Base-by-base conservation (phyloP, 2,797 vertebrate species). In the Scleropages formosus region DNA sequence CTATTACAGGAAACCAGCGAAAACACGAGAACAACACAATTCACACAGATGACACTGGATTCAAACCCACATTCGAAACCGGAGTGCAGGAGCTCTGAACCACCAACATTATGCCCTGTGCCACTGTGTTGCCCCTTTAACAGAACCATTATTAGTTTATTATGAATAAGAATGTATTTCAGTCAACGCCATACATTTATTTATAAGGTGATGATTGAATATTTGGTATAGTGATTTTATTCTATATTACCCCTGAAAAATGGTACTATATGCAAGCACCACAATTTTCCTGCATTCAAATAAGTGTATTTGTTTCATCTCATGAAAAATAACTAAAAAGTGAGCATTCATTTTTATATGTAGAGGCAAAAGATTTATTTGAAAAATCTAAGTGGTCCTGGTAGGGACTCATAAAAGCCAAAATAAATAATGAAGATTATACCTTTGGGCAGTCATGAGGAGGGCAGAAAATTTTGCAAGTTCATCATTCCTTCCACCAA, bases 381-480 rank as follows among this genome's bases (percentile, higher is more conserved):
- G 12, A 13, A 58, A 1, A 58, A 13, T 39, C 18, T 58, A 58
- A 58, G 18, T 15, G 15, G 11, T 76, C 74, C 31, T 47, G 72
- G 61, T 63, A 64, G 72, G 39, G 71, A 39, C 20, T 24, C 3
- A 60, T 71, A 82, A 77, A 75, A 59, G 27, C 46, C 10, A 11
- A 60, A 61, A 78, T 80, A 66, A 83, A 79, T 80, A 75, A 79
- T 79, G 56, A 58, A 79, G 74, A 44, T 53, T 22, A 79, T 75
- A 73, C 71, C 59, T 74, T 24, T 59, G 27, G 79, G 79, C 31
- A 39, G 6, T 75, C 77, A 80, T 61, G 22, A 31, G 44, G 13
- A 63, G 49, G 11, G 15, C 13, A 56, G 63, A 72, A 65, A 80
- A 74, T 73, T 68, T 72, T 76, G 26, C 61, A 20, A 51, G 61